Base-by-base conservation (phyloP, 2,797 vertebrate genomes). In the Lemur catta region DNA sequence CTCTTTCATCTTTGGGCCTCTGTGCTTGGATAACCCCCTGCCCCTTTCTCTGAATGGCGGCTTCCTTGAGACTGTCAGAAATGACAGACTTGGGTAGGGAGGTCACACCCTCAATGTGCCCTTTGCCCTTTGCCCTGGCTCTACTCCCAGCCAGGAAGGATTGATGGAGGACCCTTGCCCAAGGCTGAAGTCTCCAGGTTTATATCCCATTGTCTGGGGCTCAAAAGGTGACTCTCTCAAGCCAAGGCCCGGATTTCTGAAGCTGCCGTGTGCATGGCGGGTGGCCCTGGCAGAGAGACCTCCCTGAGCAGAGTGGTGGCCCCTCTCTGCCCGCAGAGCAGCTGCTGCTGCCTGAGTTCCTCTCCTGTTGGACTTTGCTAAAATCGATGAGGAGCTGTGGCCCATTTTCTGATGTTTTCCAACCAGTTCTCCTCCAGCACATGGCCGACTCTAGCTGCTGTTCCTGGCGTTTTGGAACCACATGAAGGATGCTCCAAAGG, bases 371-470 rank as follows among this genome's bases (percentile, higher is more conserved):
- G n/a, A 6, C 71, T 89, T 46, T 3, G 18, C 41, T 46, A 24
- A 41, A 48, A 30, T 4, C 30, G 24, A 9, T 4, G 20, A 43
- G 48, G n/a, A 61, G 78, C 8, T 33, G n/a, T 9, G 2, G 24
- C 17, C 28, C 14, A 26, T 4, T 38, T 63, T 57, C 61, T 57
- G 3, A 4, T 22, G 38, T 18, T 67, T 43, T 30, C 10, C 59
- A 33, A 6, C 26, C n/a, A 1, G 1, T 33, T 85, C 43, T 74
- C 41, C 52, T 72, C 26, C 4, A 46, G 24, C 59, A 18, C 1
- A 0, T n/a, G n/a, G 20, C 6, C 0, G 1, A 22, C 13, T 7
- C 22, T 28, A 3, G 0, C 46, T 7, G 28, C 28, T 0, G 0
- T 13, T 18, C 41, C 30, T 2, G 8, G 26, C 2, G 5, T 55